Percentiles rank a stretch among this genome's conserved stretches.
Conservation (phyloP, 1,140 invertebrate genomes). For the Choristoneura fumiferana region DNA sequence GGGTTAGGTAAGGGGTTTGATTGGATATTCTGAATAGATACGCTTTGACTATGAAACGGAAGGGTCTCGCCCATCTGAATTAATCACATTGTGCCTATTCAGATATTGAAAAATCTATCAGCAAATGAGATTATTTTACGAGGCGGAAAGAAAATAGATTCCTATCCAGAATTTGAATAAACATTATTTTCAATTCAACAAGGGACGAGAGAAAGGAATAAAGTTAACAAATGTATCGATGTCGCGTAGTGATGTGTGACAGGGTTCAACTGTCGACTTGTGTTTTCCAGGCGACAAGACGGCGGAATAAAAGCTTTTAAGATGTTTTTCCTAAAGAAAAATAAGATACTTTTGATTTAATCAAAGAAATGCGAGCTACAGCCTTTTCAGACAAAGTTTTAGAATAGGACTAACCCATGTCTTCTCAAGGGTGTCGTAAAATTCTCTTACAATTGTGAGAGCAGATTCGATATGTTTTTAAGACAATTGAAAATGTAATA, state of each 20-base stretch:
- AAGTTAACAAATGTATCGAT: background rate
- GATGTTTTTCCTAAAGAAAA: background rate
- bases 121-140: background rate
- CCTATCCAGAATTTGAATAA: background rate
- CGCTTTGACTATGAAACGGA: slow-evolving; percentile 13
- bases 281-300: background rate
- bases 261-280: background rate
- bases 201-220: background rate
- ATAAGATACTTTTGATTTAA: background rate
- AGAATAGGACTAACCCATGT: too few species aligned
- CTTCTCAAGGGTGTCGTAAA: too few species aligned
- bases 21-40: slow-evolving; percentile 15
- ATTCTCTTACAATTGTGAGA: too few species aligned
- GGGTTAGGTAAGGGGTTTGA: slow-evolving; percentile 11
- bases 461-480: too few species aligned
- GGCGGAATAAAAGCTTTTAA: background rate
- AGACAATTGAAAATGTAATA: too few species aligned
- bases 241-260: slow-evolving; percentile 8
- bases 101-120: background rate
- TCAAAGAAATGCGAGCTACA: too few species aligned
- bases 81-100: background rate
- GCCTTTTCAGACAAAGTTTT: too few species aligned
- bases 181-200: background rate
- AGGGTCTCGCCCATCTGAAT: background rate
- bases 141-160: background rate